A percentile compares a stretch with the other conserved stretches of the same genome.
Evolutionary conservation across 2,113 vertebrate species (phyloP).

Genomic region (Glareola pratincola): DNA sequence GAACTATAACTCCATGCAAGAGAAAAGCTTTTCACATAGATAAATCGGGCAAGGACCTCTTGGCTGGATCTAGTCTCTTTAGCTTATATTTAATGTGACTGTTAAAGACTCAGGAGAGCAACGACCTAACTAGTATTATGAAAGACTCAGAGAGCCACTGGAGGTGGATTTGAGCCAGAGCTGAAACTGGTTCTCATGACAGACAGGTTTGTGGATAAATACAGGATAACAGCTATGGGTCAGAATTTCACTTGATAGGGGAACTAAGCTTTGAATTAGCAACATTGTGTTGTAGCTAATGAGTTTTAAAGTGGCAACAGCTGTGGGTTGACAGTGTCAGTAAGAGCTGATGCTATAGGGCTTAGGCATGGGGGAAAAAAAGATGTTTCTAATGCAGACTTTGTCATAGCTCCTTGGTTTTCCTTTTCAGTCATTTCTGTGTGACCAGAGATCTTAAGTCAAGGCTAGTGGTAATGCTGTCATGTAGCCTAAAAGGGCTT

Average conservation of each 20-base stretch:
- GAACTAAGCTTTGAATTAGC: not conserved
- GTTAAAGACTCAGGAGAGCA: not conserved
- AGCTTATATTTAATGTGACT: not conserved
- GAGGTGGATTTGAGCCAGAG: not conserved
- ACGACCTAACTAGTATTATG: fast-evolving
- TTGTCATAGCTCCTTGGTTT: constrained; percentile 8
- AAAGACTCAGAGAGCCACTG: not conserved
- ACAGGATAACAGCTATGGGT: not conserved
- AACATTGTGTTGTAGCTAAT: not conserved
- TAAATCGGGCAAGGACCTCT: not conserved
- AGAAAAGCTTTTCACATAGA: not conserved
- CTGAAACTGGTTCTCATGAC: not conserved
- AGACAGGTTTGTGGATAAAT: not conserved
- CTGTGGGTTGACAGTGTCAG: not conserved
- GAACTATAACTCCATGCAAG: not conserved
- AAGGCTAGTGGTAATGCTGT: not conserved
- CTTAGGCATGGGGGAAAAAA: not conserved
- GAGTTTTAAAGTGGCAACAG: not conserved
- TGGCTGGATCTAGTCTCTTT: not conserved
- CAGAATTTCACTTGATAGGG: not conserved
- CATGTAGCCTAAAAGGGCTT: not conserved
- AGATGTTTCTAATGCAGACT: not conserved
- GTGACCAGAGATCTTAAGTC: not conserved
- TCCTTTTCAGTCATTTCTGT: not conserved
- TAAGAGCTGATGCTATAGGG: not conserved